Evolutionary conservation across 1,140 invertebrate species (phyloP).

Genomic region (Sweltsa coloradensis): DNA sequence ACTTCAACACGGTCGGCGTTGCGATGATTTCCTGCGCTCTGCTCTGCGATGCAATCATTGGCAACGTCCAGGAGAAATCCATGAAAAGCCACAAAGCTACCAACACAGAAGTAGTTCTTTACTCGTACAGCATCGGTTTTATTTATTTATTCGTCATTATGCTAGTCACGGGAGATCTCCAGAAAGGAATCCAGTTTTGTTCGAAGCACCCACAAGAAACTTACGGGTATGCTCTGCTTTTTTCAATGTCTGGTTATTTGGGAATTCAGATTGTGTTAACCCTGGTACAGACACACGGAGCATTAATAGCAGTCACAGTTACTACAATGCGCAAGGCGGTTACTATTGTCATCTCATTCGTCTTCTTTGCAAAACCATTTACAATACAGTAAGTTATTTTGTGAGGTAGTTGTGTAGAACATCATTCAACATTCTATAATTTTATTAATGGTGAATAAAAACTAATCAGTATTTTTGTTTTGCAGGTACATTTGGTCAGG

Average conservation of each 20-base stretch:
- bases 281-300: constrained; percentile 74
- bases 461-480: constrained; percentile 19
- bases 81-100: constrained; percentile 72
- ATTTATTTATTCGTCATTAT: constrained; percentile 71
- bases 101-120: constrained; percentile 87
- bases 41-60: constrained; percentile 85
- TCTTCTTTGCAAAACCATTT: constrained; percentile 91
- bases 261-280: constrained; percentile 86
- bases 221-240: constrained; percentile 75
- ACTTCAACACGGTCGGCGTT: constrained; percentile 73
- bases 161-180: constrained; percentile 56
- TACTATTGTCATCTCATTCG: constrained; percentile 83
- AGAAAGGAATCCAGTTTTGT: constrained; percentile 65
- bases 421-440: neutral
- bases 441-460: constrained; percentile 5
- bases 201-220: constrained; percentile 57
- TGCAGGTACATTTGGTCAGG: constrained; percentile 84
- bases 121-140: constrained; percentile 84
- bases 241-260: constrained; percentile 80
- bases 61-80: constrained; percentile 91
- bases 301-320: constrained; percentile 83
- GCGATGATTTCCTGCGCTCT: constrained; percentile 77
- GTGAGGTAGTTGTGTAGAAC: constrained; percentile 10
- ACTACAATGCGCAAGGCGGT: constrained; percentile 80
- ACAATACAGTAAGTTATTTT: constrained; percentile 70